These are phyloP conservation scores for Characodon lateralis DNA, from an alignment of 2,797 vertebrate species.

Conservation along the genomic window DNA sequence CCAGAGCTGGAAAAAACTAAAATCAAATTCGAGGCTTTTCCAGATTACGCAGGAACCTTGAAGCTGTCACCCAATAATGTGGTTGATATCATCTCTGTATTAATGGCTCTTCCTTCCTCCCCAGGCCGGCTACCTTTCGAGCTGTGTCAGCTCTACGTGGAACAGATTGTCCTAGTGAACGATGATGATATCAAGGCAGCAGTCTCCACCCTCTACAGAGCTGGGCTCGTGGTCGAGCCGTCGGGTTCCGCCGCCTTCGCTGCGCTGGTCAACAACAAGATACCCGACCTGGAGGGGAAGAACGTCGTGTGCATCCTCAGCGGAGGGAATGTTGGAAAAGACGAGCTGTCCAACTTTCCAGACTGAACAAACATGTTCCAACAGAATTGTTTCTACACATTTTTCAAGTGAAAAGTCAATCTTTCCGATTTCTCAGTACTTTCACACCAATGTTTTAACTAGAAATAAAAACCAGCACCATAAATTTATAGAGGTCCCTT, in stretches of 20 bases:
- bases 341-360: constrained; percentile 75
- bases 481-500: not conserved
- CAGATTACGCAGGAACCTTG: not conserved
- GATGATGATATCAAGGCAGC: constrained; percentile 80
- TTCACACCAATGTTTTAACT: not conserved
- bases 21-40: not conserved
- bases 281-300: constrained; percentile 74
- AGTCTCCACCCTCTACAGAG: constrained; percentile 73
- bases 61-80: not conserved
- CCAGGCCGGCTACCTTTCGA: constrained; percentile 77
- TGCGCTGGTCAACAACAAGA: constrained; percentile 72
- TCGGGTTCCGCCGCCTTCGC: constrained; percentile 80
- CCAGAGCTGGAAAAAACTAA: not conserved
- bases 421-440: not conserved
- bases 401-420: not conserved
- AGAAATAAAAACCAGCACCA: not conserved
- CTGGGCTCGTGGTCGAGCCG: constrained; percentile 81
- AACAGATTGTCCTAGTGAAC: constrained; percentile 78
- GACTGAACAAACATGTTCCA: constrained; percentile 46
- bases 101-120: too few species aligned
- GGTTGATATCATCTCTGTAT: not conserved
- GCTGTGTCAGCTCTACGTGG: constrained; percentile 76
- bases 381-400: not conserved
- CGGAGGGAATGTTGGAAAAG: constrained; percentile 82
- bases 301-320: constrained; percentile 77